phyloP scores from a whole-genome alignment of 2,113 vertebrate genomes.

The Leuciscus idus region DNA sequence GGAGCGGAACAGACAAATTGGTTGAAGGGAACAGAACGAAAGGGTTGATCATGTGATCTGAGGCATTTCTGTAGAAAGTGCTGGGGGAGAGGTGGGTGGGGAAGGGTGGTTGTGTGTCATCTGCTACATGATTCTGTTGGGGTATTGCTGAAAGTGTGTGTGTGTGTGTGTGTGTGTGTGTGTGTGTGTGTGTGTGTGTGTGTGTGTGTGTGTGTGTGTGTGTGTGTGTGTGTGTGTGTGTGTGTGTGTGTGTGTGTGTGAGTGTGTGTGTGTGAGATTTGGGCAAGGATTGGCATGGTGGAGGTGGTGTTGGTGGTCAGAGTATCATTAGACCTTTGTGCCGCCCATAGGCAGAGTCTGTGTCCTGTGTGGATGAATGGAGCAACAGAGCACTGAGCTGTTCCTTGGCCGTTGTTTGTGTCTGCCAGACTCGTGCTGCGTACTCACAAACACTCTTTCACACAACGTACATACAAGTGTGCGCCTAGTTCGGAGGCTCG shows the following conservation, averaged over 20 bases:
- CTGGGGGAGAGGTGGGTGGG: slow-evolving; percentile 47
- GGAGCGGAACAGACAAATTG: slow-evolving; percentile 52
- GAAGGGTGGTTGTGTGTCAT: slow-evolving; percentile 57
- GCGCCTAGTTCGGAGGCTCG: slow-evolving; percentile 12
- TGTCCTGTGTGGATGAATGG: slow-evolving; percentile 25
- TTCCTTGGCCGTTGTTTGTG: slow-evolving; percentile 14
- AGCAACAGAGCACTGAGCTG: slow-evolving; percentile 9
- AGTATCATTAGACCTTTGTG: slow-evolving; percentile 53
- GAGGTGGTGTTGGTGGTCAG: slow-evolving; percentile 35
- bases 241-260: too few species aligned
- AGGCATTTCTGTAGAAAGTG: slow-evolving; percentile 54
- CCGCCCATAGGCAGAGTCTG: not conserved
- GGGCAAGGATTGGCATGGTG: slow-evolving; percentile 40
- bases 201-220: not conserved
- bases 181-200: slow-evolving; percentile 30
- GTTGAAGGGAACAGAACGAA: slow-evolving; percentile 56
- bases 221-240: slow-evolving; percentile 55
- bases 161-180: slow-evolving; percentile 62
- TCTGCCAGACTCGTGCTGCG: not conserved
- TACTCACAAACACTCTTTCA: not conserved
- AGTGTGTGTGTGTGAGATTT: slow-evolving; percentile 54
- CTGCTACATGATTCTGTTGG: slow-evolving; percentile 84
- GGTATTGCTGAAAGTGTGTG: slow-evolving; percentile 74
- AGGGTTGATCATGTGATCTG: slow-evolving; percentile 59
- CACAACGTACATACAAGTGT: not conserved